Conservation (phyloP, 64 coral and sea anemone genomes). For the Montipora capricornis region DNA sequence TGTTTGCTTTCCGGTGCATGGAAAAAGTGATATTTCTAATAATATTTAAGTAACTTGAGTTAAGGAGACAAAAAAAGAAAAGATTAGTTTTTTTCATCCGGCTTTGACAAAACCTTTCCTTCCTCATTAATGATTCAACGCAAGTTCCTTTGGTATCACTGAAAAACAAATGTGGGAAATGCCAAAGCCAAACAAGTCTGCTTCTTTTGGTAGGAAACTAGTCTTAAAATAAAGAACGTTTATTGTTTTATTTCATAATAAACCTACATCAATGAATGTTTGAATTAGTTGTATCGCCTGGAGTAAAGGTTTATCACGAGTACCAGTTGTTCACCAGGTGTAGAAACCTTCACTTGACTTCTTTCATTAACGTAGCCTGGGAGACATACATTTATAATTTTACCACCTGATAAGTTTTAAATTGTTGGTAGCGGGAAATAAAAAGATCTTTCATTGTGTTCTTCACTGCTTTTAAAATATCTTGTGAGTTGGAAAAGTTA, state of each 20-base stretch:
- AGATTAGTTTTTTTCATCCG: too few species aligned
- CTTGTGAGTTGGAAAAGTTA: too few species aligned
- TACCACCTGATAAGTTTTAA: not conserved
- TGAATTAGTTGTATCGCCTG: not conserved
- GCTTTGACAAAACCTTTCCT: not conserved
- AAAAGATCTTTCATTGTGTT: too few species aligned
- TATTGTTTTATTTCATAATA: not conserved
- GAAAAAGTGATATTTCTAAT: not conserved
- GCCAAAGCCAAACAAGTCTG: not conserved
- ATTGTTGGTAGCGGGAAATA: too few species aligned
- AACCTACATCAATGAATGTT: not conserved
- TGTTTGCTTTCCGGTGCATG: not conserved
- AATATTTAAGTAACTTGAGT: not conserved
- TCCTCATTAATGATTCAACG: slow-evolving; percentile 33
- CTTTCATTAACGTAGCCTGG: not conserved
- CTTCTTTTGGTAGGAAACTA: not conserved
- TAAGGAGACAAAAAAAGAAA: not conserved
- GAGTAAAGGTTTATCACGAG: not conserved
- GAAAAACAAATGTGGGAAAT: not conserved
- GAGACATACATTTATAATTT: not conserved
- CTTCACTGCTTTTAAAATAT: too few species aligned
- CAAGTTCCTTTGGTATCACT: not conserved
- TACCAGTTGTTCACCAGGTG: slow-evolving; percentile 21
- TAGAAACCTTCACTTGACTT: not conserved
- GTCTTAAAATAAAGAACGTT: not conserved